Base-by-base conservation (phyloP, 2,888 invertebrate species). In the Morinoia aosen region DNA sequence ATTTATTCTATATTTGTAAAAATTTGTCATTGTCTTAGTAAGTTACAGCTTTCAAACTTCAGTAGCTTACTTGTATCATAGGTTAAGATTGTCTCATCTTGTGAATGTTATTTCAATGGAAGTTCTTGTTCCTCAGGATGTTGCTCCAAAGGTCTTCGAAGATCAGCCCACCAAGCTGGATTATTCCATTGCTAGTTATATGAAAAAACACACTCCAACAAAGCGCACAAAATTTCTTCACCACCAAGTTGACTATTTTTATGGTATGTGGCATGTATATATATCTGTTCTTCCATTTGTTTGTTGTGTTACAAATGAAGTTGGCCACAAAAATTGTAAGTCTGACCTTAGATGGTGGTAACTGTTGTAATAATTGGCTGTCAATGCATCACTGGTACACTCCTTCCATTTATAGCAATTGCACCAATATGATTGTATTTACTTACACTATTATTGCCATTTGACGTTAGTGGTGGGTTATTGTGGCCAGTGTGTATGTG, bases 221-320 rank as follows among this genome's bases (percentile, higher is more conserved):
- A 99, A 99, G 97, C 99, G 99, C 97, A 99, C 99, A 0, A 99
- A 99, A 97, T 99, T 99, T 97, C 98, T 99, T 95, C 99, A 99
- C 97, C 99, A 99, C 97, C 99, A 99, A 97, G 99, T 99, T 33
- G 99, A 99, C 91, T 97, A 97, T 95, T 96, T 96, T 95, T 96
- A 96, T 96, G 96, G 96, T 96, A 96, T 76, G 95, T 95, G 25
- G 16, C 8, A 33, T n/a, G n/a, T n/a, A n/a, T n/a, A n/a, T n/a
- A n/a, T n/a, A n/a, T 61, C 19, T 76, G 25, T 33, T 33, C 25
- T 10, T 48, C 58, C 64, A 39, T 25, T 95, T 95, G 48, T 61
- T 91, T 95, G 33, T 48, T 95, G 25, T 95, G 25, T 33, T 25
- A 61, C 33, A 16, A 58, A 5, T 94, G 56, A 48, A 48, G 48